phyloP scores from a whole-genome alignment of 1,140 invertebrate genomes.

The Micrasema minimum region DNA sequence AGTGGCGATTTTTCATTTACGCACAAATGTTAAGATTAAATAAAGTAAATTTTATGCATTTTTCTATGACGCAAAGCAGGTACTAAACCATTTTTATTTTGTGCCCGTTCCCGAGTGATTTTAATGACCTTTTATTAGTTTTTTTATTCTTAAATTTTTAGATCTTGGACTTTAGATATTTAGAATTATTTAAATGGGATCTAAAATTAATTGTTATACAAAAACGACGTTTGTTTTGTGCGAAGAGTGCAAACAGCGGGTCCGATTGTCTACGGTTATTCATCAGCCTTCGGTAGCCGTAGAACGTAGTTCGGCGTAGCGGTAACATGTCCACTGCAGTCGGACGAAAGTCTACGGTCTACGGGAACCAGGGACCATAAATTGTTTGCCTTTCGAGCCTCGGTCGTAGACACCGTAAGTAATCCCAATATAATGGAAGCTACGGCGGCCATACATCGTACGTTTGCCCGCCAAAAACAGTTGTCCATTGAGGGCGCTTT shows the following conservation, averaged over 20 bases:
- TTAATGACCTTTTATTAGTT: too few relatives aligned
- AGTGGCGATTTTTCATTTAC: too few relatives aligned
- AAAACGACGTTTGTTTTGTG: slow-evolving; percentile 1
- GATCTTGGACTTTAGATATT: too few relatives aligned
- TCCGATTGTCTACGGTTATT: slow-evolving; percentile 41
- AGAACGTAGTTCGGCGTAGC: slow-evolving; percentile 9
- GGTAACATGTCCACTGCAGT: slow-evolving; percentile 35
- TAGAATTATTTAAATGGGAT: too few relatives aligned
- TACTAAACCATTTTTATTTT: too few relatives aligned
- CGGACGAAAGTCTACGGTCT: slow-evolving; percentile 18
- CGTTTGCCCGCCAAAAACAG: slow-evolving; percentile 27
- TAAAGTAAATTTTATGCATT: too few relatives aligned
- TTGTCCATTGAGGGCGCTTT: slow-evolving; percentile 3
- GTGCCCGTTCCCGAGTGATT: too few relatives aligned
- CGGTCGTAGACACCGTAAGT: slow-evolving; percentile 41
- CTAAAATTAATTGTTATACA: too few relatives aligned
- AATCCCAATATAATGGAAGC: slow-evolving; percentile 42
- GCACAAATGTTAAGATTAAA: too few relatives aligned
- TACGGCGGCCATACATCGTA: slow-evolving; percentile 15
- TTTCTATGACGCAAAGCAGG: too few relatives aligned
- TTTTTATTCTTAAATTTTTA: too few relatives aligned
- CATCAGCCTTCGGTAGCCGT: slow-evolving; percentile 27
- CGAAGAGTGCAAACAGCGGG: slow-evolving; percentile 19
- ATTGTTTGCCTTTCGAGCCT: slow-evolving; percentile 47
- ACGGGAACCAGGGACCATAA: slow-evolving; percentile 30